These are phyloP conservation scores for Drosophila equinoxialis DNA, from an alignment of 1,140 invertebrate species.

Conservation along the genomic window DNA sequence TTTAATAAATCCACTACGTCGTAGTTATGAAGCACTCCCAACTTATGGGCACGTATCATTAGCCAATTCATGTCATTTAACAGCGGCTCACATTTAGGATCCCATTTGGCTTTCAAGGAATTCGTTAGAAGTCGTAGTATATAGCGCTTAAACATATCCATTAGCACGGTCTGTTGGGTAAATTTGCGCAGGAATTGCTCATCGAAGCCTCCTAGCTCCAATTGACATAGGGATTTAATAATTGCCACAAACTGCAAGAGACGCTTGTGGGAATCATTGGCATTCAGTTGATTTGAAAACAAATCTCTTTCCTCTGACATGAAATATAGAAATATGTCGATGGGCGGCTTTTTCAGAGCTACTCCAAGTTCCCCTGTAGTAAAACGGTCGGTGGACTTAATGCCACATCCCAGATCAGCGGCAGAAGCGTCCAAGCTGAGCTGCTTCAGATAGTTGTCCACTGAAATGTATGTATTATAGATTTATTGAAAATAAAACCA, in stretches of 20 bases:
- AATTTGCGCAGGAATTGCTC: constrained; percentile 43
- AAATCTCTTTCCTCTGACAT: constrained; percentile 70
- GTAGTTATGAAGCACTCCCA: constrained; percentile 35
- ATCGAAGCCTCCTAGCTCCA: constrained; percentile 83
- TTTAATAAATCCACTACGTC: constrained; percentile 53
- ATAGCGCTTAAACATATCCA: constrained; percentile 39
- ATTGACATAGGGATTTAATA: constrained; percentile 83
- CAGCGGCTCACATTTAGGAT: constrained; percentile 36
- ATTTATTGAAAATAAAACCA: background rate
- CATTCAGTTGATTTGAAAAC: constrained; percentile 46
- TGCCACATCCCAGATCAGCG: background rate
- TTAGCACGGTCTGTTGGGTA: constrained; percentile 34
- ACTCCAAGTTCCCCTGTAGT: constrained; percentile 44
- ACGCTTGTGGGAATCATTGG: constrained; percentile 61
- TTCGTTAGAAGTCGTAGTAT: constrained; percentile 26
- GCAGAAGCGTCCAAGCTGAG: constrained; percentile 18
- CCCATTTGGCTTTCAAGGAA: constrained; percentile 17
- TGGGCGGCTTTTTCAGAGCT: constrained; percentile 37
- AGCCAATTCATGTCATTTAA: constrained; percentile 53
- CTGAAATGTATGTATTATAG: constrained; percentile 1
- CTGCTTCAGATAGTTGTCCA: constrained; percentile 24
- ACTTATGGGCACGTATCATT: constrained; percentile 50
- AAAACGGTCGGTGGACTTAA: constrained; percentile 27
- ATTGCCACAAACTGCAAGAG: constrained; percentile 73
- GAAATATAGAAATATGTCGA: constrained; percentile 74